Percentiles rank a stretch among this genome's conserved stretches.
These are phyloP conservation scores for Ictalurus furcatus DNA, from an alignment of 2,113 vertebrate genomes.

Conservation along the genomic window DNA sequence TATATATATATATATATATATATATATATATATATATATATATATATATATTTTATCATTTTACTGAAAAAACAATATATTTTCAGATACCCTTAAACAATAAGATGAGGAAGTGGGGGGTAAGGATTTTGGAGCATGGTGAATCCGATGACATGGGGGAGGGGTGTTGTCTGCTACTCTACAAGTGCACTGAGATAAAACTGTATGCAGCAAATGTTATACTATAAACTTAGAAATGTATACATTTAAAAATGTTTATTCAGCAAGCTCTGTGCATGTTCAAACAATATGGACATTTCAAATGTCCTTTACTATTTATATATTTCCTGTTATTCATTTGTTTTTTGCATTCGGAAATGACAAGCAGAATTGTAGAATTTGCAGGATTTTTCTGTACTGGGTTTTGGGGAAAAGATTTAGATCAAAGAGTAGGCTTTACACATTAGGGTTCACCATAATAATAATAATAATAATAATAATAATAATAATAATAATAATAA, in stretches of 20 bases:
- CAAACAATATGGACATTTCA: neutral
- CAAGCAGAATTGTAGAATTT: neutral
- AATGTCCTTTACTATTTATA: no score
- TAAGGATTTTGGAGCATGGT: neutral
- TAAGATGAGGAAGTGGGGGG: neutral
- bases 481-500: no score
- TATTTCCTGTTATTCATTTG: neutral
- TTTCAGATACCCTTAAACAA: neutral
- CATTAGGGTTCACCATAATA: neutral
- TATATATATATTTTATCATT: no score
- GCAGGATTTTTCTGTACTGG: neutral
- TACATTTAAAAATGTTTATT: neutral
- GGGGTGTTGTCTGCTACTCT: neutral
- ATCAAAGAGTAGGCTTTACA: neutral
- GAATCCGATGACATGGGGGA: conserved; percentile 15
- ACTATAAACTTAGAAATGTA: neutral
- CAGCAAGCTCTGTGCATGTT: neutral
- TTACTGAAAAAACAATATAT: neutral
- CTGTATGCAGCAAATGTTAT: neutral
- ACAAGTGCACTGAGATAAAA: neutral
- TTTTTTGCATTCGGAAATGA: neutral
- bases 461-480: no score
- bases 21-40: no score
- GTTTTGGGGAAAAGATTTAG: neutral
- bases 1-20: no score